A percentile compares a stretch with the other conserved stretches of the same genome.
Conservation (phyloP, 2,888 invertebrate species). For the Drosophila barbarae region DNA sequence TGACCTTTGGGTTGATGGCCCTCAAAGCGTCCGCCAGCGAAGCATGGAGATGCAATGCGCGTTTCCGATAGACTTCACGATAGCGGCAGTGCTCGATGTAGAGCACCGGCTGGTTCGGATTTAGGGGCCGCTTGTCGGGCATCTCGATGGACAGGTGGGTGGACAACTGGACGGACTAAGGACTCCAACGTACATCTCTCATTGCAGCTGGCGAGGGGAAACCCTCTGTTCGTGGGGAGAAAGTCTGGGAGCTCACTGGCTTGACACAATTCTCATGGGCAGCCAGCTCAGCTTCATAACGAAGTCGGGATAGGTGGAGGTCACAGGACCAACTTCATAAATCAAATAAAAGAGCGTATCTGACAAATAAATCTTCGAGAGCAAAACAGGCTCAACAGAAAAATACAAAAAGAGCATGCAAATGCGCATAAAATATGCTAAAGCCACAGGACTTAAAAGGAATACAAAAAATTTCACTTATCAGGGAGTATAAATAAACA, state of each 20-base stretch:
- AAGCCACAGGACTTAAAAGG: slow-evolving; percentile 42
- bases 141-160: slow-evolving; percentile 12
- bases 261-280: slow-evolving; percentile 52
- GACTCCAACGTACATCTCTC: slow-evolving; percentile 5
- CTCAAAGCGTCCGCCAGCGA: slow-evolving; percentile 59
- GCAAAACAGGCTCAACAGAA: slow-evolving; percentile 19
- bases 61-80: slow-evolving; percentile 51
- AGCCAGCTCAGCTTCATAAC: slow-evolving; percentile 17
- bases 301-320: slow-evolving; percentile 28
- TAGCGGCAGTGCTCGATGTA: slow-evolving; percentile 69
- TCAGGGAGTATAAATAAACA: slow-evolving; percentile 17
- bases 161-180: neutral
- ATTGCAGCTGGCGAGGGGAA: slow-evolving; percentile 8
- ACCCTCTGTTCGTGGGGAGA: slow-evolving; percentile 5
- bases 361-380: slow-evolving; percentile 59
- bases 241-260: slow-evolving; percentile 18
- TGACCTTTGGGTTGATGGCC: slow-evolving; percentile 42
- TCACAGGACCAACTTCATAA: slow-evolving; percentile 50
- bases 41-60: slow-evolving; percentile 59
- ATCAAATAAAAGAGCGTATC: slow-evolving; percentile 59
- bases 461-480: slow-evolving; percentile 23
- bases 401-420: slow-evolving; percentile 29
- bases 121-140: slow-evolving; percentile 31
- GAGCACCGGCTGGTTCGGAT: slow-evolving; percentile 64
- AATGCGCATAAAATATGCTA: slow-evolving; percentile 54